phyloP scores from a whole-genome alignment of 2,888 invertebrate genomes.

The Halictus ligatus region DNA sequence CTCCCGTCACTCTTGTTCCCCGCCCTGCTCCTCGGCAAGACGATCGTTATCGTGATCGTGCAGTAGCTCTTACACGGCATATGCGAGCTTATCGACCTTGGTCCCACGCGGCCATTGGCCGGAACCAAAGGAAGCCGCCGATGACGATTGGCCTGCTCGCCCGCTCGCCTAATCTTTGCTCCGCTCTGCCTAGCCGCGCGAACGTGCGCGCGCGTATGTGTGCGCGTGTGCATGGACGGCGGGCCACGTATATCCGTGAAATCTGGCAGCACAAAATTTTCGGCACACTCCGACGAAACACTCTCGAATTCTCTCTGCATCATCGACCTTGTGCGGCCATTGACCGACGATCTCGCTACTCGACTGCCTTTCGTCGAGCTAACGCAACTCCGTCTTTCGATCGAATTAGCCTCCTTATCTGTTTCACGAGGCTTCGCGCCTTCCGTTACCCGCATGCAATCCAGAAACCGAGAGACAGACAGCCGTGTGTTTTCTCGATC shows the following conservation, averaged over 20 bases:
- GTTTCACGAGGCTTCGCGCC: constrained; percentile 27
- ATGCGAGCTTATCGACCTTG: constrained; percentile 80
- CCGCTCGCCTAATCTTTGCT: constrained; percentile 16
- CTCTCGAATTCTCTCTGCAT: constrained; percentile 65
- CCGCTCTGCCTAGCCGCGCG: background rate
- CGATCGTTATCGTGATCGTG: constrained; percentile 48
- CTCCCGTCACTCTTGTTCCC: constrained; percentile 11
- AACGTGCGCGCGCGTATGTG: background rate
- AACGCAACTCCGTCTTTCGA: constrained; percentile 38
- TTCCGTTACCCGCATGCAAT: background rate
- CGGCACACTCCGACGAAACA: constrained; percentile 30
- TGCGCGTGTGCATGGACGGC: background rate
- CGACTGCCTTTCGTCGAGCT: constrained; percentile 17
- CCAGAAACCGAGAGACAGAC: background rate
- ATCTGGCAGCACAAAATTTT: constrained; percentile 9
- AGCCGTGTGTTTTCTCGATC: background rate
- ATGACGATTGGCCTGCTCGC: constrained; percentile 64
- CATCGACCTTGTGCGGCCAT: constrained; percentile 82
- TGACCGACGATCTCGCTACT: constrained; percentile 77
- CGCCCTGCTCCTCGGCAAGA: constrained; percentile 8
- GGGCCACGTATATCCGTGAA: constrained; percentile 10
- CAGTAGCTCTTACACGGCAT: constrained; percentile 59
- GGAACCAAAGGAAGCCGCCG: constrained; percentile 74
- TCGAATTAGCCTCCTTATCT: constrained; percentile 14
- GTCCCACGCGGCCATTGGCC: constrained; percentile 82